Base-by-base conservation (phyloP, 2,797 vertebrate genomes). In the Hippoglossus hippoglossus region DNA sequence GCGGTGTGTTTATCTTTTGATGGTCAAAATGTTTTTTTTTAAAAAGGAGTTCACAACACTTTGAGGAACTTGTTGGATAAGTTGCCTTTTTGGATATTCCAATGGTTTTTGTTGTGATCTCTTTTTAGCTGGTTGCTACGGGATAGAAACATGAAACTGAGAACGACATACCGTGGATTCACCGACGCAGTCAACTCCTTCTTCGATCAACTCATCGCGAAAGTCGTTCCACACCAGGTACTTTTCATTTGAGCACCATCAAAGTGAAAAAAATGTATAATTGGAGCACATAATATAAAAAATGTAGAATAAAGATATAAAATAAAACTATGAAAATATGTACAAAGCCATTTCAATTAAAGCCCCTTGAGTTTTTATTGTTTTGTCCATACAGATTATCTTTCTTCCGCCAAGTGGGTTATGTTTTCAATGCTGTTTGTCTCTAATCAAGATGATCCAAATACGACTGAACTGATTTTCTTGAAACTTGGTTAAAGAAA, bases 151-250 rank as follows among this genome's bases (percentile, higher is more conserved):
- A 94, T 96, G 95, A 92, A 92, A 50, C 84, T 98, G 78, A 95
- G 97, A 71, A 97, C 96, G 0, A 97, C 95, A 0, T 92, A 96
- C 83, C 73, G 73, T 25, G 94, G 94, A 54, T 98, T 97, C 83
- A 92, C 93, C 0, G 78, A 92, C 0, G 96, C 97, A 0, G 95
- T 97, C 47, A 88, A 95, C 62, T 82, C 86, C 0, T 99, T 95
- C 77, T 98, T 98, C 56, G 92, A 98, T 73, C 90, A 83, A 1
- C 92, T 98, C 16, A 92, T 98, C 39, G 88, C 84, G 18, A 89
- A 78, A 71, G 91, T 96, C 0, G 81, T 91, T 59, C 93, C 90
- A 22, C 90, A 96, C 66, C 97, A 98, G 96, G 96, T 97, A 88
- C 34, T 26, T 57, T 53, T 5, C 1, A 15, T 60, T 36, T 56